Conservation (phyloP, 1,140 invertebrate genomes). For the Cylas formicarius region DNA sequence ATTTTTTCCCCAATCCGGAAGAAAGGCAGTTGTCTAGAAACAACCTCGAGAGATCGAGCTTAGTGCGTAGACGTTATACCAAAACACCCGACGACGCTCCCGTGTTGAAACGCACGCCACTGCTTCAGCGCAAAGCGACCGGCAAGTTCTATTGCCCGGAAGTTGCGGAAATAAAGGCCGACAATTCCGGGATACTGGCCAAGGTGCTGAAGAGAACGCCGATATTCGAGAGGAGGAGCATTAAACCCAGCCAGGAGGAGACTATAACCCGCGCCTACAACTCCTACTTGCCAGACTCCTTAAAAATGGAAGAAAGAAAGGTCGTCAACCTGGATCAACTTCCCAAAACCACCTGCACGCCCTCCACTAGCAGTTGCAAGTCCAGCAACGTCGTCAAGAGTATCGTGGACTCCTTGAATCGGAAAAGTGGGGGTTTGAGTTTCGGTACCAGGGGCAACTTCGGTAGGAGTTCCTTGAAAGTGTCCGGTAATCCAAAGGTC, state of each 20-base stretch:
- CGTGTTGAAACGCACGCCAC: slow-evolving; percentile 10
- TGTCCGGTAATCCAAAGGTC: slow-evolving; percentile 22
- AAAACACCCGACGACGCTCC: slow-evolving; percentile 15
- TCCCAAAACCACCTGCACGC: background rate
- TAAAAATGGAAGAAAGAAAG: too few relatives aligned
- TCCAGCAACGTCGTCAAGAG: slow-evolving; percentile 31
- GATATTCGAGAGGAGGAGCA: slow-evolving; percentile 18
- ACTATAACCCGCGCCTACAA: background rate
- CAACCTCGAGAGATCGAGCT: slow-evolving; percentile 7
- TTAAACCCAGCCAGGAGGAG: background rate
- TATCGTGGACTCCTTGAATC: slow-evolving; percentile 38
- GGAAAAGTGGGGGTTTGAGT: slow-evolving; percentile 30
- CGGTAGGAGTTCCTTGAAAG: slow-evolving; percentile 36
- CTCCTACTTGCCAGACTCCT: too few relatives aligned
- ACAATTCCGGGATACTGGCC: slow-evolving; percentile 16
- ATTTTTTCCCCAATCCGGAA: too few relatives aligned
- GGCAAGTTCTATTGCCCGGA: background rate
- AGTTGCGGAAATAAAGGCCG: slow-evolving; percentile 3
- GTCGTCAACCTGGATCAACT: too few relatives aligned
- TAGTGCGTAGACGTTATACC: slow-evolving; percentile 15
- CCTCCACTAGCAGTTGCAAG: slow-evolving; percentile 11
- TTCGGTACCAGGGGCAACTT: slow-evolving; percentile 27
- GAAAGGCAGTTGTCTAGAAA: slow-evolving; percentile 6
- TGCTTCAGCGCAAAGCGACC: slow-evolving; percentile 16
- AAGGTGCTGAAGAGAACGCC: slow-evolving; percentile 22